Conservation (phyloP, 92 coral and sea anemone species). For the Palythoa heliodiscus region DNA sequence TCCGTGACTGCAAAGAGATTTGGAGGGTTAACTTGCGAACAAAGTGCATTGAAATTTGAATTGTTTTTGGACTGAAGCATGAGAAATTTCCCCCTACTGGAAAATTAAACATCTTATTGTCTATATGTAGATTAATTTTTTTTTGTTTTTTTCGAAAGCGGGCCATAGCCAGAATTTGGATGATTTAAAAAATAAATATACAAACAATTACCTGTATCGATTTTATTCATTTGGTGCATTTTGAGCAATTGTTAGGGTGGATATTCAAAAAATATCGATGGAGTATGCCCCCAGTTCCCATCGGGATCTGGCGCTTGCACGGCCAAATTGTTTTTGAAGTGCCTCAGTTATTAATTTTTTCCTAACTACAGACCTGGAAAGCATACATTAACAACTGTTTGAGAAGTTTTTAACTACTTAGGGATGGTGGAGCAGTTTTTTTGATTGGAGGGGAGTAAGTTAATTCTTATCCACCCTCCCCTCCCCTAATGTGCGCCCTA, state of each 20-base stretch:
- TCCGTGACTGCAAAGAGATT: constrained; percentile 23
- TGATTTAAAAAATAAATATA: no score
- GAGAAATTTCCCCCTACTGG: no score
- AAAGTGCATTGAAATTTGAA: constrained; percentile 8
- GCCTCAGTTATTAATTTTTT: neutral
- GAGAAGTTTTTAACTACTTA: constrained; percentile 24
- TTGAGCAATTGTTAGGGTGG: neutral
- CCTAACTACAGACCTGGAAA: neutral
- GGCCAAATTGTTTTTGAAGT: neutral
- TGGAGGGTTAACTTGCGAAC: constrained; percentile 4
- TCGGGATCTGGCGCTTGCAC: neutral
- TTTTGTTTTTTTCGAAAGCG: neutral
- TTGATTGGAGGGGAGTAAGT: no score
- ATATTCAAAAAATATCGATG: neutral
- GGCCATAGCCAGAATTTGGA: neutral
- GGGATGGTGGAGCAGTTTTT: no score
- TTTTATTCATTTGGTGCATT: neutral
- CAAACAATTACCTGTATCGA: neutral
- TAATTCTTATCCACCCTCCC: no score
- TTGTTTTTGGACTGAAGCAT: neutral
- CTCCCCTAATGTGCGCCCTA: no score
- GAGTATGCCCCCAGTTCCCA: no score
- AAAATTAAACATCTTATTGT: no score
- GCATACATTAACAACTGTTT: constrained; percentile 20
- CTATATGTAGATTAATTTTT: no score